A percentile compares a stretch with the other conserved stretches of the same genome.
These are phyloP conservation scores for Heliothis virescens DNA, from an alignment of 1,140 invertebrate species.

Conservation along the genomic window DNA sequence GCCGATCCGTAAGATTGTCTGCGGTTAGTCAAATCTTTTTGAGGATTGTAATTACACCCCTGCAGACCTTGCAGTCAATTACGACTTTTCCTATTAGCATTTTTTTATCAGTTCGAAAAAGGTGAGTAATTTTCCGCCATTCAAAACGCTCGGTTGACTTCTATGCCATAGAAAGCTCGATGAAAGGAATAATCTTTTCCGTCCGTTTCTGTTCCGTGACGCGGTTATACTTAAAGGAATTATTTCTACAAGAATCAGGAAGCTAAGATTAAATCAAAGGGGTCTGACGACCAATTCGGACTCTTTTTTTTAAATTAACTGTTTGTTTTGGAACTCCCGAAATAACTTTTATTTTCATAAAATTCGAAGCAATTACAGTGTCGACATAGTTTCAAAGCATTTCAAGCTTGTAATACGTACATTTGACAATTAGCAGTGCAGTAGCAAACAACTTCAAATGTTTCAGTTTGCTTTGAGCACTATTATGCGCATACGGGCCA, in stretches of 20 bases:
- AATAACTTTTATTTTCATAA: background rate
- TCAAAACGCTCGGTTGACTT: conserved; percentile 30
- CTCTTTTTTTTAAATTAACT: no score
- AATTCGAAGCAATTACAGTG: background rate
- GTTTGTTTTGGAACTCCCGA: background rate
- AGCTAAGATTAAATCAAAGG: background rate
- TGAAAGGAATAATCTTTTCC: conserved; percentile 37
- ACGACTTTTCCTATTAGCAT: conserved; percentile 37
- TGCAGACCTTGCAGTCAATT: conserved; percentile 40
- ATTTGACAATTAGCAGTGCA: conserved; percentile 26
- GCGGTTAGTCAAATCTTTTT: conserved; percentile 18
- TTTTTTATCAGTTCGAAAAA: conserved; percentile 36
- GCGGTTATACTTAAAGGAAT: conserved; percentile 1
- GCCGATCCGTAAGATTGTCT: conserved; percentile 39
- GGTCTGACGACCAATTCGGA: background rate
- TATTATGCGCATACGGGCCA: conserved; percentile 31
- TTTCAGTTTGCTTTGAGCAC: conserved; percentile 32
- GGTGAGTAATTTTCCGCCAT: conserved; percentile 31
- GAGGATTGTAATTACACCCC: conserved; percentile 29
- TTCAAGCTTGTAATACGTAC: conserved; percentile 26
- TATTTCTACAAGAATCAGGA: background rate
- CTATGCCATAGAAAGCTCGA: conserved; percentile 15
- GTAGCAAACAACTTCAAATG: conserved; percentile 30
- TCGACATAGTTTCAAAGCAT: conserved; percentile 5
- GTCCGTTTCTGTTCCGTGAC: conserved; percentile 2